These are phyloP conservation scores for Heliconius aoede DNA, from an alignment of 2,888 invertebrate species.

Conservation along the genomic window DNA sequence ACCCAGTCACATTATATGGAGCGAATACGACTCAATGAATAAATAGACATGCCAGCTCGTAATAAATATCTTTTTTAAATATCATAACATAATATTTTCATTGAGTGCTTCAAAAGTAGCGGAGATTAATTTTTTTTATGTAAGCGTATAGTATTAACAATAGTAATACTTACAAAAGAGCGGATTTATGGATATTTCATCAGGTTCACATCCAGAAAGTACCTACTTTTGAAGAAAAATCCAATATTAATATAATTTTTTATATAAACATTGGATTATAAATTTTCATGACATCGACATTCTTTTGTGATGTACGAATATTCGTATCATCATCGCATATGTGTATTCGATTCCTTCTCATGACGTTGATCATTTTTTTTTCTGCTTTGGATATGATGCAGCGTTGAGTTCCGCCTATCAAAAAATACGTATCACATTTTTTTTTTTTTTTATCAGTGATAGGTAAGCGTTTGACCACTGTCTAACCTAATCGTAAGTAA, in stretches of 20 bases:
- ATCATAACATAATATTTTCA: constrained; percentile 20
- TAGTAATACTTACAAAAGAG: background rate
- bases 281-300: too few species aligned
- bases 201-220: constrained; percentile 46
- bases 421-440: background rate
- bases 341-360: too few species aligned
- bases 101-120: constrained; percentile 7
- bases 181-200: constrained; percentile 7
- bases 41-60: constrained; percentile 36
- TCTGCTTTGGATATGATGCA: too few species aligned
- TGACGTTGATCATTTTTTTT: background rate
- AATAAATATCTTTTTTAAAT: constrained; percentile 37
- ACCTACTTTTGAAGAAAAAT: constrained; percentile 52
- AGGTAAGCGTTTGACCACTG: too few species aligned
- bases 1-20: constrained; percentile 39
- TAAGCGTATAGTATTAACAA: background rate
- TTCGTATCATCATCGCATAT: too few species aligned
- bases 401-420: background rate
- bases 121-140: constrained; percentile 7
- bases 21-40: constrained; percentile 40
- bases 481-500: too few species aligned
- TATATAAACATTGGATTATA: too few species aligned
- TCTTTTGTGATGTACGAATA: too few species aligned
- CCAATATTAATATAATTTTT: background rate
- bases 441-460: too few species aligned